Conservation (phyloP, 2,888 invertebrate species). For the Meta bourneti region DNA sequence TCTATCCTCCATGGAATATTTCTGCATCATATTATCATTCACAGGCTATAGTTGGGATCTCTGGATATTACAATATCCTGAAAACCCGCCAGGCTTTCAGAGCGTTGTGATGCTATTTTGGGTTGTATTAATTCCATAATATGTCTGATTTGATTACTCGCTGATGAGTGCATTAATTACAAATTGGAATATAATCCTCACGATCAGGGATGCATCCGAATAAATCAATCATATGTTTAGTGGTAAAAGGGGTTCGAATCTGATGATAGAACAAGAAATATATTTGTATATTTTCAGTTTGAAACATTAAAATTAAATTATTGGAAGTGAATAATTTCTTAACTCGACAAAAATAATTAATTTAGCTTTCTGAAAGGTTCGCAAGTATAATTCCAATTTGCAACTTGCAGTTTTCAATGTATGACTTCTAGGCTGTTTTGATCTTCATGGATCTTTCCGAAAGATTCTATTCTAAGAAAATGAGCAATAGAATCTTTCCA, state of each 20-base stretch:
- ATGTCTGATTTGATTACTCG: not conserved
- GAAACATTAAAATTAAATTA: not conserved
- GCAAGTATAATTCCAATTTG: too few relatives aligned
- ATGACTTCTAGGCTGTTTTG: too few relatives aligned
- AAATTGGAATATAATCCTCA: not conserved
- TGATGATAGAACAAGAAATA: not conserved
- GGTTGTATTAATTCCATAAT: not conserved
- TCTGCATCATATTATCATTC: too few relatives aligned
- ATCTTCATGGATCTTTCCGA: too few relatives aligned
- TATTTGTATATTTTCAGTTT: not conserved
- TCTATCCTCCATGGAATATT: too few relatives aligned
- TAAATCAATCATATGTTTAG: not conserved
- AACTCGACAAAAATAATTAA: too few relatives aligned
- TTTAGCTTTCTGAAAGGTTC: too few relatives aligned
- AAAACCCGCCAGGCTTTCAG: not conserved
- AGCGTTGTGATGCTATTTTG: not conserved
- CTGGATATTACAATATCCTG: not conserved
- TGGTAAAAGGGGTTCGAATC: not conserved
- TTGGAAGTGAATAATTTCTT: too few relatives aligned
- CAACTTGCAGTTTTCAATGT: too few relatives aligned
- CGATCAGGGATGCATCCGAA: not conserved
- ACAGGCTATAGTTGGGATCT: not conserved
- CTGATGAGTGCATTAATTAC: not conserved
- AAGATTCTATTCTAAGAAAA: too few relatives aligned
- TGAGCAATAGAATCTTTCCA: too few relatives aligned